These are phyloP conservation scores for Alfaro cultratus DNA, from an alignment of 2,797 vertebrate species.

Conservation along the genomic window DNA sequence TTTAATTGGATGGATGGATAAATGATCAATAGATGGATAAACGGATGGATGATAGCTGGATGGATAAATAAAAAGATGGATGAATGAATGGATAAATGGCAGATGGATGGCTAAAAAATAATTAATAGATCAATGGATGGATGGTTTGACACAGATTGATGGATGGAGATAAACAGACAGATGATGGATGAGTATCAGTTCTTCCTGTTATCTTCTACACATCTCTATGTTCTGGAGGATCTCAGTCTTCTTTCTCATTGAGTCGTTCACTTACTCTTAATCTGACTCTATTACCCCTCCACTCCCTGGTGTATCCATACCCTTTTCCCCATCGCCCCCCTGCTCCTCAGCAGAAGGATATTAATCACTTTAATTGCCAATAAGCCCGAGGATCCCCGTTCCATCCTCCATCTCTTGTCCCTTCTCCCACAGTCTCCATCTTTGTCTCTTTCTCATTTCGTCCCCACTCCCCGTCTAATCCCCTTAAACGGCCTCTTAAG, in stretches of 20 bases:
- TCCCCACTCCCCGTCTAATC: slow-evolving; percentile 45
- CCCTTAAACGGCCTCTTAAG: slow-evolving; percentile 67
- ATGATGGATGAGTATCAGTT: neutral
- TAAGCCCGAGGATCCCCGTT: slow-evolving; percentile 49
- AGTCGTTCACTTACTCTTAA: slow-evolving; percentile 67
- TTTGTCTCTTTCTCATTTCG: neutral
- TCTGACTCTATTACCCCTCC: slow-evolving; percentile 68
- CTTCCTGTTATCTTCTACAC: slow-evolving; percentile 1
- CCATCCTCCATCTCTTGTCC: slow-evolving; percentile 29
- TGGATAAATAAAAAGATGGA: no score
- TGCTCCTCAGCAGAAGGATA: slow-evolving; percentile 48
- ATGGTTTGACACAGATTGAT: no score
- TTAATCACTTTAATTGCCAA: slow-evolving; percentile 77
- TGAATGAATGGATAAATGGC: neutral
- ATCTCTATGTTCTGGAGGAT: slow-evolving; percentile 25
- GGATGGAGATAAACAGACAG: neutral
- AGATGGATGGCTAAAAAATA: no score
- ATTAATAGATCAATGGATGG: no score
- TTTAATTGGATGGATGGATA: no score
- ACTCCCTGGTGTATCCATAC: no score
- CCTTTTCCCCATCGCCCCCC: neutral
- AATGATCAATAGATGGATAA: no score
- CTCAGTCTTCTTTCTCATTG: slow-evolving; percentile 56
- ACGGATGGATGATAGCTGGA: no score
- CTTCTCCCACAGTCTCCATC: slow-evolving; percentile 18